Evolutionary conservation across 37 sponge, comb jelly and placozoan genomes (phyloP).

Genomic region (Eunapius fragilis): DNA sequence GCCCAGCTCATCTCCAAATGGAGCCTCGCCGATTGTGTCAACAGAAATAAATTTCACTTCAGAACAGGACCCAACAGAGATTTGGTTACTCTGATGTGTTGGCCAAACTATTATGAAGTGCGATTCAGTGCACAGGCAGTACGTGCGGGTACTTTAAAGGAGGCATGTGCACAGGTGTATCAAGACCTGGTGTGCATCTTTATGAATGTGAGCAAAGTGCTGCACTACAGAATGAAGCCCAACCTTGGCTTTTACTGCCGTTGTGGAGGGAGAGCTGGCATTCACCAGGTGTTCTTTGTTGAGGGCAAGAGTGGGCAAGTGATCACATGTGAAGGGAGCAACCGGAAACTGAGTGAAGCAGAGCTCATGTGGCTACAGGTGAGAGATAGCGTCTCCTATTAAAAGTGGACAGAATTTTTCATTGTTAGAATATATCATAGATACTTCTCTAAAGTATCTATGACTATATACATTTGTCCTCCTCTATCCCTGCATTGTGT

Average conservation of each 20-base stretch:
- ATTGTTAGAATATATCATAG: no score
- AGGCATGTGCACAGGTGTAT: neutral
- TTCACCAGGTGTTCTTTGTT: neutral
- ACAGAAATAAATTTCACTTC: neutral
- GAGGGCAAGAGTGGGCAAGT: neutral
- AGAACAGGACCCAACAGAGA: neutral
- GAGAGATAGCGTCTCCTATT: neutral
- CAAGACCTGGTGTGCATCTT: neutral
- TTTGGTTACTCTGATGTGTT: neutral
- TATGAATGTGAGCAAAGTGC: neutral
- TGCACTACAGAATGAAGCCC: neutral
- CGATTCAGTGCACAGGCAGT: neutral
- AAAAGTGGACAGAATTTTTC: no score
- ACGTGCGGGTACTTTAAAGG: neutral
- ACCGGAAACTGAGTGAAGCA: neutral
- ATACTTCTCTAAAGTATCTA: no score
- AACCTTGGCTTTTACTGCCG: neutral
- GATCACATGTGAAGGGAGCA: neutral
- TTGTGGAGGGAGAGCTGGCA: neutral
- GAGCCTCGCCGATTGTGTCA: neutral
- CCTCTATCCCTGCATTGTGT: no score
- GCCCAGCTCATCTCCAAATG: neutral
- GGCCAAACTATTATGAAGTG: neutral
- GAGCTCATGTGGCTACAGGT: neutral
- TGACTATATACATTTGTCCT: no score